Evolutionary conservation across 2,888 invertebrate genomes (phyloP).

Genomic region (Fissipunctia ypsillon): DNA sequence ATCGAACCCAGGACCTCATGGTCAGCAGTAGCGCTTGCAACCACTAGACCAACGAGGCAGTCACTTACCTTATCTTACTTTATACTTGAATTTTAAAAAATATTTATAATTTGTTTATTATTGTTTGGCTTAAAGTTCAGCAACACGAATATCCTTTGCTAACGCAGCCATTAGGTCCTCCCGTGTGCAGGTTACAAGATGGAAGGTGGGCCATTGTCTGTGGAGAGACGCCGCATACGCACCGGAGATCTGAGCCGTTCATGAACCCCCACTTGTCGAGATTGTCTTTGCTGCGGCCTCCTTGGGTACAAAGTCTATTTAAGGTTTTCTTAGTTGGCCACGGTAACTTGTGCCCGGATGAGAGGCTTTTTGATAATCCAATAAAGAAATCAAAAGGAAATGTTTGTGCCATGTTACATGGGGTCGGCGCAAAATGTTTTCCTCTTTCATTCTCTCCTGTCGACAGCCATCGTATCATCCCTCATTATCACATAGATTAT

Average conservation of each 20-base stretch:
- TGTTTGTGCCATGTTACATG: background rate
- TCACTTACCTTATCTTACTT: no score
- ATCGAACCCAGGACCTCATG: no score
- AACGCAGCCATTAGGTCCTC: background rate
- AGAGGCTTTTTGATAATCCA: no score
- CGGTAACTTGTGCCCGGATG: no score
- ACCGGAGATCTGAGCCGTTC: background rate
- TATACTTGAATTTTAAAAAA: no score
- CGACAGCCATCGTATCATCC: background rate
- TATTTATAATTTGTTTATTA: no score
- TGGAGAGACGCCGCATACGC: background rate
- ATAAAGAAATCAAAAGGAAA: no score
- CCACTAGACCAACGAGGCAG: no score
- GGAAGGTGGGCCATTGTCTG: background rate
- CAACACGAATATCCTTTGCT: background rate
- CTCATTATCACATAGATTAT: background rate
- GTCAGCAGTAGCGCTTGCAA: no score
- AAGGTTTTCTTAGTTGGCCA: no score
- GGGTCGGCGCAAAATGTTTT: background rate
- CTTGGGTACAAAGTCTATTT: background rate
- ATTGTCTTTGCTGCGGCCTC: background rate
- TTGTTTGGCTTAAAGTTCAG: background rate
- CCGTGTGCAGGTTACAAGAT: background rate
- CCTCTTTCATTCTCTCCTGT: background rate
- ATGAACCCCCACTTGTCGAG: background rate